These are phyloP conservation scores for Rhaphigaster nebulosa DNA, from an alignment of 2,888 invertebrate genomes.

Conservation along the genomic window DNA sequence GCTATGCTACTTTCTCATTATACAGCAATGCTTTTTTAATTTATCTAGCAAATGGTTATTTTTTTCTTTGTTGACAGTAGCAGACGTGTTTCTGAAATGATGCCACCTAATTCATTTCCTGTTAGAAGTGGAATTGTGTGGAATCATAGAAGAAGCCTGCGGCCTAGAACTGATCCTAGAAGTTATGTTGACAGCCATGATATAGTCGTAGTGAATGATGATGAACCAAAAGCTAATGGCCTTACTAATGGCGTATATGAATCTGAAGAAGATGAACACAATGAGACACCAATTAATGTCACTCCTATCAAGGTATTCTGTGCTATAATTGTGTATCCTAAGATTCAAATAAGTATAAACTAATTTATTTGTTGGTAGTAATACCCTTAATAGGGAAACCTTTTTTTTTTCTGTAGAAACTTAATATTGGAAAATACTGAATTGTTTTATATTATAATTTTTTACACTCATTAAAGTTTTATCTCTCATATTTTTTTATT, in stretches of 20 bases:
- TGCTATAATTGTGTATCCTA: neutral
- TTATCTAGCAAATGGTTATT: neutral
- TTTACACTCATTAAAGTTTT: too few species aligned
- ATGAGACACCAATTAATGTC: slow-evolving; percentile 75
- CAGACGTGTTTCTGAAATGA: slow-evolving; percentile 52
- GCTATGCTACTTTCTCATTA: neutral
- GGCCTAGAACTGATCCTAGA: slow-evolving; percentile 85
- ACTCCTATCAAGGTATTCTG: slow-evolving; percentile 76
- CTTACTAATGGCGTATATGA: slow-evolving; percentile 75
- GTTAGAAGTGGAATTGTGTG: slow-evolving; percentile 61
- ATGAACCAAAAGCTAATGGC: slow-evolving; percentile 72
- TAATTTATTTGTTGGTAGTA: neutral
- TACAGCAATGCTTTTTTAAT: neutral
- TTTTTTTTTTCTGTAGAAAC: neutral
- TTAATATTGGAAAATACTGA: too few species aligned
- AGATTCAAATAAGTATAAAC: neutral
- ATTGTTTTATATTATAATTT: too few species aligned
- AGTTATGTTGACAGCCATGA: slow-evolving; percentile 90
- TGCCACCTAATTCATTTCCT: slow-evolving; percentile 51
- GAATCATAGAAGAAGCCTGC: slow-evolving; percentile 76
- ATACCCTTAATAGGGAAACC: neutral
- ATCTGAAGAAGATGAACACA: slow-evolving; percentile 74
- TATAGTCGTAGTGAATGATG: slow-evolving; percentile 70
- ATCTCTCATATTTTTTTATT: too few species aligned
- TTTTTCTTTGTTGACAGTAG: slow-evolving; percentile 52